Evolutionary conservation across 2,888 invertebrate species (phyloP).

Genomic region (Drosophila nr. perissopoda): DNA sequence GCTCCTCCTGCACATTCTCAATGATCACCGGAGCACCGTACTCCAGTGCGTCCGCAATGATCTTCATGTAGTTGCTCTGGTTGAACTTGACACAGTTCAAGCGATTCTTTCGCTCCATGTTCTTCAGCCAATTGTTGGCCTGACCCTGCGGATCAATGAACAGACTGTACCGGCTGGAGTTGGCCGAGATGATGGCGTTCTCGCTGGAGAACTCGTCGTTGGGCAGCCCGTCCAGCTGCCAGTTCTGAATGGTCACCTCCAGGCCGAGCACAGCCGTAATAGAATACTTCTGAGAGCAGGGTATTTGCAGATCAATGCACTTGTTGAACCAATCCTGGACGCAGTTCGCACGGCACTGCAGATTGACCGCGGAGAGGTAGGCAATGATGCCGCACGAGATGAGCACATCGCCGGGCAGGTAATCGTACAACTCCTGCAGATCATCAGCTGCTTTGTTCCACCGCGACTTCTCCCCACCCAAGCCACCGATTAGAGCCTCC

Average conservation of each 20-base stretch:
- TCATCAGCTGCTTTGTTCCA: conserved; percentile 92
- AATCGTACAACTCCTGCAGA: conserved; percentile 91
- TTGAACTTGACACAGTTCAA: conserved; percentile 83
- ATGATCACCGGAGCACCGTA: conserved; percentile 91
- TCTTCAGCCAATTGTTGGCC: conserved; percentile 96
- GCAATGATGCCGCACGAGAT: conserved; percentile 95
- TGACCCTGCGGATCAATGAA: conserved; percentile 97
- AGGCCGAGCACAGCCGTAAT: conserved; percentile 92
- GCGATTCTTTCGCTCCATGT: conserved; percentile 88
- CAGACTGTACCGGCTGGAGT: conserved; percentile 94
- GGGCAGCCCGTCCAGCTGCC: conserved; percentile 95
- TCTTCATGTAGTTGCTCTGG: conserved; percentile 84
- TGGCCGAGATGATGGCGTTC: conserved; percentile 93
- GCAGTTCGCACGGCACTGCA: conserved; percentile 87
- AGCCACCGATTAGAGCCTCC: conserved; percentile 93
- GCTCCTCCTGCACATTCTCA: conserved; percentile 93
- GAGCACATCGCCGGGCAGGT: conserved; percentile 94
- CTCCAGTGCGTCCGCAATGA: conserved; percentile 89
- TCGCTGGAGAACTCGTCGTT: conserved; percentile 94
- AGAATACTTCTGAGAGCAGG: conserved; percentile 90
- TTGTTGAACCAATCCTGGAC: conserved; percentile 90
- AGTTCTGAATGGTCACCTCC: conserved; percentile 90
- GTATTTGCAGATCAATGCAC: conserved; percentile 89
- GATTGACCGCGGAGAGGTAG: conserved; percentile 94
- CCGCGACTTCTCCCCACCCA: conserved; percentile 94